Percentiles rank a stretch among this genome's conserved stretches.
Conservation (phyloP, 1,140 invertebrate genomes). For the Drosophila chauvacae region DNA sequence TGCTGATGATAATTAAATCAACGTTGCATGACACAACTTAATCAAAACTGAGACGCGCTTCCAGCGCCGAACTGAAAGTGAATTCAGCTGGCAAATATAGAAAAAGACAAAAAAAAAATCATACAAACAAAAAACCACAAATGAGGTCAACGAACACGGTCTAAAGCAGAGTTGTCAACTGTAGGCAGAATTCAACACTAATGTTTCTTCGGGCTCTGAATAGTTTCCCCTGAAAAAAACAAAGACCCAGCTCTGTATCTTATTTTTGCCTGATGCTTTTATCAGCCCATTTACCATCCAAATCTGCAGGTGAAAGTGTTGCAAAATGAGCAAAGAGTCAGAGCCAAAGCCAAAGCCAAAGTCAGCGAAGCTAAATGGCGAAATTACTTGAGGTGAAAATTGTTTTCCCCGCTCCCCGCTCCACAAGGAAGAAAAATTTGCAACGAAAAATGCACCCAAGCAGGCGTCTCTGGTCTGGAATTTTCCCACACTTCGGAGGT, state of each 20-base stretch:
- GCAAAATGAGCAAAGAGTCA: constrained; percentile 57
- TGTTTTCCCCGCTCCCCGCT: constrained; percentile 53
- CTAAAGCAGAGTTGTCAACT: constrained; percentile 54
- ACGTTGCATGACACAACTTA: constrained; percentile 81
- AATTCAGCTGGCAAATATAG: constrained; percentile 57
- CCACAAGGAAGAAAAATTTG: constrained; percentile 39
- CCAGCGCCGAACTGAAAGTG: constrained; percentile 63
- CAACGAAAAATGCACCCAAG: constrained; percentile 24
- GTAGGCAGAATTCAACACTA: constrained; percentile 58
- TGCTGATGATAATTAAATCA: constrained; percentile 77
- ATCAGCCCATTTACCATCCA: constrained; percentile 78
- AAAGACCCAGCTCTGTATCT: constrained; percentile 45
- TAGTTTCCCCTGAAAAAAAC: constrained; percentile 53
- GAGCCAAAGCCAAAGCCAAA: constrained; percentile 9
- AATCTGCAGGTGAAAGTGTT: constrained; percentile 81
- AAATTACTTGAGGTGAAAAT: constrained; percentile 61
- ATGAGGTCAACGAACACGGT: constrained; percentile 71
- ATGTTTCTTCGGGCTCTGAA: constrained; percentile 43
- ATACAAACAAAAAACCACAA: constrained; percentile 27
- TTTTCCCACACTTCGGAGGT: constrained; percentile 65
- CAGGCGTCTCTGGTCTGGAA: constrained; percentile 22
- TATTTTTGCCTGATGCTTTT: constrained; percentile 40
- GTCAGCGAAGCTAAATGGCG: constrained; percentile 22
- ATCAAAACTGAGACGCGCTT: constrained; percentile 72
- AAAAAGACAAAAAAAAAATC: constrained; percentile 21